Base-by-base conservation (phyloP, 2,888 invertebrate species). In the Helobdella robusta region DNA sequence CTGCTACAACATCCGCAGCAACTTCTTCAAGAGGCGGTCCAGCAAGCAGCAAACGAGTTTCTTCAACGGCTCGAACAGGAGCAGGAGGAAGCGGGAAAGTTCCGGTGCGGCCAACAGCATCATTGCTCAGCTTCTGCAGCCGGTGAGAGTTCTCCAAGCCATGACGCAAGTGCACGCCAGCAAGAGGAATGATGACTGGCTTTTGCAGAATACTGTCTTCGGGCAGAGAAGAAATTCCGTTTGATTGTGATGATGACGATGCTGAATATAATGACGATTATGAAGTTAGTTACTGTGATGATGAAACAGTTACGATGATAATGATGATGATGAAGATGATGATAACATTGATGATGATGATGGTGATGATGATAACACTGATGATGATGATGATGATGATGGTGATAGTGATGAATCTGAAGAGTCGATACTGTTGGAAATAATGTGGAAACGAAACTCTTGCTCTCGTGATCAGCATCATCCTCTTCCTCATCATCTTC, bases 1-100 rank as follows among this genome's bases (percentile, higher is more conserved):
- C 6, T 89, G 89, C 73, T 84, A 89, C 69, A 76, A 77, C 65
- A 73, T 78, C 59, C 66, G 68, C 32, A 72, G 71, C 60, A 73
- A 73, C 59, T 70, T 72, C 65, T 52, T 61, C 28, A 73, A 71
- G 58, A 65, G 61, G 30, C 52, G 61, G 25, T 56, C 58, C 28
- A 23, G 32, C 56, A 20, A 50, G 34, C 50, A 32, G n/a, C 62
- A 40, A 20, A 32, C 62, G 30, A 46, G 32, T 23, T 18, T 32
- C 18, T n/a, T 50, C 18, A 50, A 44, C 30, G 6, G 30, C 28
- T 50, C 30, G 34, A 6, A 30, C 15, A 28, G 32, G 20, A 15
- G 30, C 30, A 32, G 44, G 18, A 34, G 30, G 8, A 32, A 58
- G 25, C 30, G 63, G 34, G 56, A 34, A 18, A 59, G 66, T 20